Conservation (phyloP, 2,888 invertebrate species). For the Temnothorax rugatulus region DNA sequence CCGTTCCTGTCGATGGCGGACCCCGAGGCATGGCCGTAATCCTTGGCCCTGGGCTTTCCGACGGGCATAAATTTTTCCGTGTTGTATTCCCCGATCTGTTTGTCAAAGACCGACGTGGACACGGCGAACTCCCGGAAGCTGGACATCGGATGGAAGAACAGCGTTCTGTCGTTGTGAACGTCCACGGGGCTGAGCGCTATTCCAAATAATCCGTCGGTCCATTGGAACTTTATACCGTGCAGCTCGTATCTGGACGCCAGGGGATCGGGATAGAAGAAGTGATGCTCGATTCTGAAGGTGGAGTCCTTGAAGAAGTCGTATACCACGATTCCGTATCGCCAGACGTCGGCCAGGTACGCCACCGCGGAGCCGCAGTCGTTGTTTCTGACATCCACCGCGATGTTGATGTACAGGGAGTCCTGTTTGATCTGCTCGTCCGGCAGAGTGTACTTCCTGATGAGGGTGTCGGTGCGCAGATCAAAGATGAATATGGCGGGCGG, state of each 20-base stretch:
- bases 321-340: constrained; percentile 89
- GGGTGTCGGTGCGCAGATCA: constrained; percentile 89
- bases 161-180: constrained; percentile 88
- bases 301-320: constrained; percentile 88
- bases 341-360: constrained; percentile 91
- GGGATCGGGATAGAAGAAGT: constrained; percentile 91
- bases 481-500: constrained; percentile 92
- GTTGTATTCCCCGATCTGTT: constrained; percentile 84
- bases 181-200: constrained; percentile 89
- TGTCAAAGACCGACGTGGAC: constrained; percentile 89
- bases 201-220: constrained; percentile 94
- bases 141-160: constrained; percentile 94
- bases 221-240: constrained; percentile 92
- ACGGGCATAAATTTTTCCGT: constrained; percentile 82
- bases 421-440: constrained; percentile 90
- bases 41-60: constrained; percentile 83
- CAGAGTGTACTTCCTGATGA: constrained; percentile 89
- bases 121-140: constrained; percentile 93
- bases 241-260: constrained; percentile 90
- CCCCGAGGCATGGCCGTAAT: constrained; percentile 91
- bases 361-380: constrained; percentile 89
- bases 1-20: constrained; percentile 91
- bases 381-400: constrained; percentile 89
- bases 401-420: constrained; percentile 90
- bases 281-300: constrained; percentile 91